A percentile compares a stretch with the other conserved stretches of the same genome.
These are phyloP conservation scores for Ormyrus nitidulus DNA, from an alignment of 2,888 invertebrate species.

Conservation along the genomic window DNA sequence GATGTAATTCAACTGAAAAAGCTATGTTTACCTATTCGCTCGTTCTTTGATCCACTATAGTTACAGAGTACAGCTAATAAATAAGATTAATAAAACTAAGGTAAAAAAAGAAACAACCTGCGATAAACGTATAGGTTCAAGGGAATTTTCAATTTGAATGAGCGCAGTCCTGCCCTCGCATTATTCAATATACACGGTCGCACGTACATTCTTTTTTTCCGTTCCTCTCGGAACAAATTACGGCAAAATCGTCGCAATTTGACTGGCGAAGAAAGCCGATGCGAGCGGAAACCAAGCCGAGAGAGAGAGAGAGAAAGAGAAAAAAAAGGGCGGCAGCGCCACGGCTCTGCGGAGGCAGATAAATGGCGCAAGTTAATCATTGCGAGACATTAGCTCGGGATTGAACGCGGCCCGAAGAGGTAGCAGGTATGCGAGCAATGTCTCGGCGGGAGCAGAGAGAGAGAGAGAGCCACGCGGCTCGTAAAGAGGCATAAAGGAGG, in stretches of 20 bases:
- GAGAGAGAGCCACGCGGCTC: conserved; percentile 15
- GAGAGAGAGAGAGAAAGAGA: not conserved
- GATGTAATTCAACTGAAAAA: not conserved
- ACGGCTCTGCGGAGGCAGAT: conserved; percentile 25
- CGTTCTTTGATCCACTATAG: too few species aligned
- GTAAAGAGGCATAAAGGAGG: conserved; percentile 51
- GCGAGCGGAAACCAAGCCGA: not conserved
- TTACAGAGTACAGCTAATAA: too few species aligned
- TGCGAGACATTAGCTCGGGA: conserved; percentile 49
- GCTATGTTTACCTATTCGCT: not conserved
- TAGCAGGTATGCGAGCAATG: conserved; percentile 49
- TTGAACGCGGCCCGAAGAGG: conserved; percentile 30
- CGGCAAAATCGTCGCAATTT: conserved; percentile 9
- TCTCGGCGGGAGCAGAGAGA: conserved; percentile 19
- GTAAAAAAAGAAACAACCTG: too few species aligned
- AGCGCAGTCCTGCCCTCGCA: not conserved
- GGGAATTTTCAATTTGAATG: conserved; percentile 3
- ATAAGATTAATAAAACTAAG: too few species aligned
- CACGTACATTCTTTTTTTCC: not conserved
- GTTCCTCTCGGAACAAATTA: not conserved
- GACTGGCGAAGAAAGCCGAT: not conserved
- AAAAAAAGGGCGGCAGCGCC: not conserved
- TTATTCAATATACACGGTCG: not conserved
- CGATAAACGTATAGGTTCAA: not conserved
- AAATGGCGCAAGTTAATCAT: conserved; percentile 53